phyloP scores from a whole-genome alignment of 2,113 vertebrate genomes.

The Burhinus bistriatus region DNA sequence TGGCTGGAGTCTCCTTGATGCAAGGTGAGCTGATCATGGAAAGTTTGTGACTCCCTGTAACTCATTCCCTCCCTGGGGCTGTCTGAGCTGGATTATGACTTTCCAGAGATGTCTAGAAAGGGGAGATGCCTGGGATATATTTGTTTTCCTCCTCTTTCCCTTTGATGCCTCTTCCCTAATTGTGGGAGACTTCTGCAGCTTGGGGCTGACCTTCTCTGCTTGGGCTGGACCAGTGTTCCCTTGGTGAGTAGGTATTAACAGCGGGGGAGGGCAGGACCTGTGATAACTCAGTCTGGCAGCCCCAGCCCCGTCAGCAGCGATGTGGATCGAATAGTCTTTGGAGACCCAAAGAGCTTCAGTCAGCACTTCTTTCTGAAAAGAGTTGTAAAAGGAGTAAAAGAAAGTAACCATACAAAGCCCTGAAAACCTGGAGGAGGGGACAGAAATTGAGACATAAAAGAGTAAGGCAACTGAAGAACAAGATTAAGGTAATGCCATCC shows the following conservation, averaged over 20 bases:
- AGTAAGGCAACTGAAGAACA: not conserved
- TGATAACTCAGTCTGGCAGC: constrained; percentile 53
- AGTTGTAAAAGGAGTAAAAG: not conserved
- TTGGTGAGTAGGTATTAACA: not conserved
- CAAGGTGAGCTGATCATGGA: not conserved
- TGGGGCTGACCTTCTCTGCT: not conserved
- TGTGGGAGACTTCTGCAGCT: not conserved
- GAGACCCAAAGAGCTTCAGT: constrained; percentile 37
- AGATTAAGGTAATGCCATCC: not conserved
- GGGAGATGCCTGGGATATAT: not conserved
- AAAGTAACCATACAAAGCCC: not conserved
- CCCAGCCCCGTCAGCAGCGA: not conserved
- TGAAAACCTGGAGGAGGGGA: not conserved
- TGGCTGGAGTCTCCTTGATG: not conserved
- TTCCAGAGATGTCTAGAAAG: not conserved
- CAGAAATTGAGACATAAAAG: not conserved
- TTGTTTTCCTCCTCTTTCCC: not conserved
- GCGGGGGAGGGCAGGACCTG: constrained; percentile 27
- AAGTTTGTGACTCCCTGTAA: not conserved
- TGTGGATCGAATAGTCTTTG: constrained; percentile 36
- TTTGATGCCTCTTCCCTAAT: not conserved
- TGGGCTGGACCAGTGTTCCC: not conserved
- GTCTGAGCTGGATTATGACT: not conserved
- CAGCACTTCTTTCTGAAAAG: constrained; percentile 18
- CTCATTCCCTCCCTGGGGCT: not conserved